Evolutionary conservation across 2,797 vertebrate genomes (phyloP).

Genomic region (Lutjanus campechanus): DNA sequence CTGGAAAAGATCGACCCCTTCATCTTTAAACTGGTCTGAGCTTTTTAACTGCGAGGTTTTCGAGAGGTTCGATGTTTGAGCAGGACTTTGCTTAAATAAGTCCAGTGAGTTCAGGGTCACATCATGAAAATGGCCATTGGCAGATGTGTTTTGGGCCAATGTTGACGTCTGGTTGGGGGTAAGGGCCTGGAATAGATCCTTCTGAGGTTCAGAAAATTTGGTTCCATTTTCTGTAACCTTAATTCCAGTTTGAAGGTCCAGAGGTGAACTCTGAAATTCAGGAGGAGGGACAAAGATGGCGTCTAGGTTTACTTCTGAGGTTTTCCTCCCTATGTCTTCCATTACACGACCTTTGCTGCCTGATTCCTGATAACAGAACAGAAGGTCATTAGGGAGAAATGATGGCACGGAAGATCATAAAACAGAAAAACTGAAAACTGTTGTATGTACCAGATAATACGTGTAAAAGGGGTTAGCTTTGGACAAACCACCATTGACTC

Average conservation of each 20-base stretch:
- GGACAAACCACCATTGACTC: background rate
- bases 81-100: background rate
- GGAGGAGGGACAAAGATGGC: conserved; percentile 17
- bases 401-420: background rate
- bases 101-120: conserved; percentile 15
- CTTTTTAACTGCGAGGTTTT: background rate
- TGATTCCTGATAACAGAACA: conserved; percentile 65
- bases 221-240: conserved; percentile 14
- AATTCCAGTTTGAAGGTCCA: conserved; percentile 9
- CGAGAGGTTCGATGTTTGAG: background rate
- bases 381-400: background rate
- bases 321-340: background rate
- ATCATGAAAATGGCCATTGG: conserved; percentile 5
- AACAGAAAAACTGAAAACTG: background rate
- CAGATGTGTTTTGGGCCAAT: background rate
- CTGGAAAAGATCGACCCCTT: conserved; percentile 1
- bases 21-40: conserved; percentile 10
- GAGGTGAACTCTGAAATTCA: conserved; percentile 45
- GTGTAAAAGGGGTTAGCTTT: conserved; percentile 58
- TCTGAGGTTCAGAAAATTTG: conserved; percentile 6
- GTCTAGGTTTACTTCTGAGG: background rate
- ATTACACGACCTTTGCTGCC: background rate
- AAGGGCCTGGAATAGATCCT: conserved; percentile 20
- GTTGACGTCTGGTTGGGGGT: background rate
- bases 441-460: conserved; percentile 50